Evolutionary conservation across 2,113 vertebrate species (phyloP).

Genomic region (Parus major): DNA sequence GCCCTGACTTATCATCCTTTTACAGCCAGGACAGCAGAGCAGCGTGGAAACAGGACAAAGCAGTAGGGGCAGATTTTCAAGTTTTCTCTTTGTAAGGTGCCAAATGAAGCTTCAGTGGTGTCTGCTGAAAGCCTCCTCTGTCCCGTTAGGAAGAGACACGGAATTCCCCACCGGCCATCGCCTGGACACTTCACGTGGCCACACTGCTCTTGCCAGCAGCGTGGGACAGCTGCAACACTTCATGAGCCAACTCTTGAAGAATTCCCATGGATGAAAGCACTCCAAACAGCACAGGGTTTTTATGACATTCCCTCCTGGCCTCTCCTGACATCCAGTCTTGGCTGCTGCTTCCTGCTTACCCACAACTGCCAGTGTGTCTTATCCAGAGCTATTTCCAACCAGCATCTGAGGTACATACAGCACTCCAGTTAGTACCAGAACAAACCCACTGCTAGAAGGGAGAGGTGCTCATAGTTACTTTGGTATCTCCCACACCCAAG

Average conservation of each 20-base stretch:
- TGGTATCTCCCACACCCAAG: neutral
- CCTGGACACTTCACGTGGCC: neutral
- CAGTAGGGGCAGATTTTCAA: neutral
- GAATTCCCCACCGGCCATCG: neutral
- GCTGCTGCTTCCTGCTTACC: conserved; percentile 8
- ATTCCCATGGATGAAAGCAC: neutral
- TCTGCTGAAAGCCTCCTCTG: neutral
- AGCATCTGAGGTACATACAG: neutral
- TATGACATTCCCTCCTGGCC: conserved; percentile 30
- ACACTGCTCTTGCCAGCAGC: neutral
- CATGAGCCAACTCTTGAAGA: conserved; percentile 13
- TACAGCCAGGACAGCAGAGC: neutral
- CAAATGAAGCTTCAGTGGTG: neutral
- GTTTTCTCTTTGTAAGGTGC: neutral
- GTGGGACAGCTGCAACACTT: neutral
- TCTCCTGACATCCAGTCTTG: conserved; percentile 34
- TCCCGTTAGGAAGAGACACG: neutral
- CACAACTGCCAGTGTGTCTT: neutral
- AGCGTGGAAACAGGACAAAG: neutral
- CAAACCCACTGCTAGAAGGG: neutral
- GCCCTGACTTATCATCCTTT: neutral
- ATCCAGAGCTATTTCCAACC: neutral
- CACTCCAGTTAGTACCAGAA: neutral
- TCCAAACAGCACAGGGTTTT: neutral
- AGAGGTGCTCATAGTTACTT: neutral